Evolutionary conservation across 1,140 invertebrate genomes (phyloP).

Genomic region (Amphibalanus amphitrite): DNA sequence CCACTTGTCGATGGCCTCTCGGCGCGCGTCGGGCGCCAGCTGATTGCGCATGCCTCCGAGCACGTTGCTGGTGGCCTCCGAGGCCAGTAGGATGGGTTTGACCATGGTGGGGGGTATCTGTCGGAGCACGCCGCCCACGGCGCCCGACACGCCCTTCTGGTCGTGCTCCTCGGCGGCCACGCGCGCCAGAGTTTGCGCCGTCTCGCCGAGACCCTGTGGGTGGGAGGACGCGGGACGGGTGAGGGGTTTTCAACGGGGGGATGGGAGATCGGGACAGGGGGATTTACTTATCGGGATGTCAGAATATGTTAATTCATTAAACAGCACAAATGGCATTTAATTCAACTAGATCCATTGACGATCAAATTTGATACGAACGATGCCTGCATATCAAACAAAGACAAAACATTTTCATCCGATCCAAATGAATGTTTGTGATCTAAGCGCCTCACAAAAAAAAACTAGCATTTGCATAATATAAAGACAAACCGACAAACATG

Average conservation of each 20-base stretch:
- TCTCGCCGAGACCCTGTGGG: constrained; percentile 65
- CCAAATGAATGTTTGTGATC: neutral
- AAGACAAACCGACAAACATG: no score
- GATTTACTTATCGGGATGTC: no score
- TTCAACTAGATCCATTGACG: no score
- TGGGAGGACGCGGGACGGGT: no score
- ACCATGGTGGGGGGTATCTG: constrained; percentile 78
- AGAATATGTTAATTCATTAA: no score
- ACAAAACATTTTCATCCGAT: no score
- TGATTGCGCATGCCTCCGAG: constrained; percentile 83
- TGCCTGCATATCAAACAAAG: no score
- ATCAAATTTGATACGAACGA: no score
- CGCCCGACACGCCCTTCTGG: constrained; percentile 69
- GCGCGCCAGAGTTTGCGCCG: constrained; percentile 57
- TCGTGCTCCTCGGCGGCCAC: constrained; percentile 71
- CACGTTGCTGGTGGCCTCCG: constrained; percentile 76
- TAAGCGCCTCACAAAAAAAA: neutral
- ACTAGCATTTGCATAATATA: no score
- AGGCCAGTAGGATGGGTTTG: constrained; percentile 69
- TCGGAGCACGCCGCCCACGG: constrained; percentile 73
- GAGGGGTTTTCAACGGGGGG: no score
- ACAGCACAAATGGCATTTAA: no score
- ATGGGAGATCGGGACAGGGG: no score
- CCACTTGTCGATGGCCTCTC: constrained; percentile 84
- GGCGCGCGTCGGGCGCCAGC: constrained; percentile 65